Evolutionary conservation across 2,113 vertebrate genomes (phyloP).

Genomic region (Chionomys nivalis): DNA sequence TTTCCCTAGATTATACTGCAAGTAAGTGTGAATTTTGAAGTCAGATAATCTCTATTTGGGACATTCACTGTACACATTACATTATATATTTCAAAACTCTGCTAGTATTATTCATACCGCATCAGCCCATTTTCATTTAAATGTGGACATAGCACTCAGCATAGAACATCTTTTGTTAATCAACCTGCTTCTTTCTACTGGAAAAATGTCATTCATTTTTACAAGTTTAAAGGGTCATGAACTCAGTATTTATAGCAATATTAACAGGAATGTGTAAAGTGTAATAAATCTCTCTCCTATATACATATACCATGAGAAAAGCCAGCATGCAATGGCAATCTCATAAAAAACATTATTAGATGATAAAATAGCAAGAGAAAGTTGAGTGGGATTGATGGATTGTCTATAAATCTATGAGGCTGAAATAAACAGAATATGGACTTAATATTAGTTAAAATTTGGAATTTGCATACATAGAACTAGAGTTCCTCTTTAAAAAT

Average conservation of each 20-base stretch:
- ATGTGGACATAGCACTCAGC: background rate
- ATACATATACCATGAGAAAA: background rate
- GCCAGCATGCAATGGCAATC: background rate
- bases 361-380: conserved; percentile 5
- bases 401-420: conserved; percentile 33
- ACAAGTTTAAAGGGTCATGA: background rate
- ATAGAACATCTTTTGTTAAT: background rate
- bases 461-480: background rate
- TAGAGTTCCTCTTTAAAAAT: background rate
- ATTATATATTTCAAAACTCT: background rate
- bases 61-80: background rate
- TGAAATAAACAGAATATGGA: background rate
- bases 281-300: background rate
- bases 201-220: background rate
- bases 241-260: background rate
- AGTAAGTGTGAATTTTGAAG: background rate
- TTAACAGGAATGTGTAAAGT: background rate
- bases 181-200: background rate
- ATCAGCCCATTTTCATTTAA: background rate
- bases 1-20: background rate
- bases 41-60: background rate
- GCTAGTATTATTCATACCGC: background rate
- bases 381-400: conserved; percentile 45
- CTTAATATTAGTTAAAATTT: background rate
- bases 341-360: conserved; percentile 41